Evolutionary conservation across 2,797 vertebrate species (phyloP).

Genomic region (Gymnocypris eckloni): DNA sequence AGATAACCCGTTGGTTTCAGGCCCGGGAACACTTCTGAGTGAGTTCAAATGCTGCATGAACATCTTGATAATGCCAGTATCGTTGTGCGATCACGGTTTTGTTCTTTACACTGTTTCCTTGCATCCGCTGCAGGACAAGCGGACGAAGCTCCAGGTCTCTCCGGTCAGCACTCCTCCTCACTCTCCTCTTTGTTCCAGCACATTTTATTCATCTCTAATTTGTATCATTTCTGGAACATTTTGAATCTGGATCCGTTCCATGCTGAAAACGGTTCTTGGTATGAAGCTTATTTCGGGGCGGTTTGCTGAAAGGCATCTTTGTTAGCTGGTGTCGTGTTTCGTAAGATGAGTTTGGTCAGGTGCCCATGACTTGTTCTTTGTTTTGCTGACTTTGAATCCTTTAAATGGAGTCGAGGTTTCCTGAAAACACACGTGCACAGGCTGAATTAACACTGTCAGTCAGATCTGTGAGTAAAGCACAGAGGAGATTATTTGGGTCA

Average conservation of each 20-base stretch:
- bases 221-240: constrained; percentile 58
- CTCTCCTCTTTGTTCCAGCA: constrained; percentile 28
- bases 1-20: constrained; percentile 7
- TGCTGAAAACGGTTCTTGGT: constrained; percentile 46
- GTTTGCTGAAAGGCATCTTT: constrained; percentile 4
- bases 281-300: constrained; percentile 38
- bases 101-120: constrained; percentile 9
- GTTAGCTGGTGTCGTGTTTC: constrained; percentile 34
- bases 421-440: neutral
- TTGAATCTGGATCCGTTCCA: constrained; percentile 43
- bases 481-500: neutral
- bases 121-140: neutral
- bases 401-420: neutral
- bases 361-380: neutral
- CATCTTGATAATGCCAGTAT: neutral
- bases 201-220: constrained; percentile 56
- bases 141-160: neutral
- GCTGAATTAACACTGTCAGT: neutral
- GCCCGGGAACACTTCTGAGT: neutral
- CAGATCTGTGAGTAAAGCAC: neutral
- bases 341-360: neutral
- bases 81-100: neutral
- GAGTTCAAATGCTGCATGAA: neutral
- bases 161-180: neutral
- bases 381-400: neutral